Percentiles rank a stretch among this genome's conserved stretches.
phyloP scores from a whole-genome alignment of 2,888 invertebrate genomes.

The Erebia palarica region DNA sequence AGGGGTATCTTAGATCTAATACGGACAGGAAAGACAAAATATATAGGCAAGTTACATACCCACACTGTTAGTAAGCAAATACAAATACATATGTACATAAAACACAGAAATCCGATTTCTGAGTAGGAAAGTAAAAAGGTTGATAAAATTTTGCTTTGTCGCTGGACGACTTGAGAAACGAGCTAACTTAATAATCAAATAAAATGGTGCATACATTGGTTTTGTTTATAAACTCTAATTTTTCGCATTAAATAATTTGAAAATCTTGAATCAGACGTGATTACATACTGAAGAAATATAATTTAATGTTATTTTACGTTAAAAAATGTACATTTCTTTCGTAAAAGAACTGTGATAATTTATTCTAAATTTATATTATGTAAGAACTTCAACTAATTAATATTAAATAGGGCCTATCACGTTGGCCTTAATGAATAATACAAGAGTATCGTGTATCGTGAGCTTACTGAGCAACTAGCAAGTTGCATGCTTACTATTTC shows the following conservation, averaged over 20 bases:
- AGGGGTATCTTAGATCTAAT: neutral
- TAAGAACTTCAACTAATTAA: conserved; percentile 22
- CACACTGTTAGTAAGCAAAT: no score
- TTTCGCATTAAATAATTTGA: conserved; percentile 25
- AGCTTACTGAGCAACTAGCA: conserved; percentile 25
- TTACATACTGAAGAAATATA: neutral
- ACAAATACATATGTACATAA: no score
- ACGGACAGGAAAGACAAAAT: neutral
- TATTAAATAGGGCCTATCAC: conserved; percentile 19
- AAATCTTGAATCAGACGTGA: neutral
- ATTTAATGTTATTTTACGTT: neutral
- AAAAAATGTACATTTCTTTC: neutral
- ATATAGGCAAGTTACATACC: neutral
- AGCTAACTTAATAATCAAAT: no score
- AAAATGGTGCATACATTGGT: no score
- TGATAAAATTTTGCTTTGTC: no score
- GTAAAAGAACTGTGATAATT: neutral
- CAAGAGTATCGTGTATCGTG: conserved; percentile 29
- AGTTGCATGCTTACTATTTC: conserved; percentile 25
- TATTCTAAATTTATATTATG: conserved; percentile 9
- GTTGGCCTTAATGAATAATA: conserved; percentile 32
- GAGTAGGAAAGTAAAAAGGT: no score
- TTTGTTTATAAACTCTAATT: no score
- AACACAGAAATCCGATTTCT: neutral
- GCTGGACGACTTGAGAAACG: no score